Evolutionary conservation across 2,888 invertebrate genomes (phyloP).

Genomic region (Vannuccia rotundouncinata): DNA sequence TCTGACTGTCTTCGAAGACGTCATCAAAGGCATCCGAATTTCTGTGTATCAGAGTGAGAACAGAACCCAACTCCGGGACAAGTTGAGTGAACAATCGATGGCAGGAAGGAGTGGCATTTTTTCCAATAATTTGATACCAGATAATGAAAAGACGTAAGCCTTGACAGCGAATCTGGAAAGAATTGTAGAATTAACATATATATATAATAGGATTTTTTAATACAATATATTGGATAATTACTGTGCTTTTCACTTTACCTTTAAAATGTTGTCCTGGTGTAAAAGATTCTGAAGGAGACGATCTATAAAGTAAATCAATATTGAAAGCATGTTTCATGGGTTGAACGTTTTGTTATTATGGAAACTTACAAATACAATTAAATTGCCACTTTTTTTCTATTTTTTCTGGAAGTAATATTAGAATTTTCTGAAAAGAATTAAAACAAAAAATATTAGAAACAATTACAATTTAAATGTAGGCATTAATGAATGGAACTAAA

Average conservation of each 20-base stretch:
- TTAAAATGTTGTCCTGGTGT: background rate
- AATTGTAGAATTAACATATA: background rate
- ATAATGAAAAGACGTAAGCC: constrained; percentile 71
- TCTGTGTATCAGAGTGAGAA: background rate
- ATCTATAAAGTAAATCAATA: background rate
- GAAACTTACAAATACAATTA: constrained; percentile 3
- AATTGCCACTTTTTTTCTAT: background rate
- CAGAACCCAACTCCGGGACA: constrained; percentile 61
- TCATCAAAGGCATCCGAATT: background rate
- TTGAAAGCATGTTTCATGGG: background rate
- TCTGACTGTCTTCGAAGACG: background rate
- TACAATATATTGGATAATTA: background rate
- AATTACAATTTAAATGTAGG: background rate
- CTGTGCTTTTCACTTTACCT: background rate
- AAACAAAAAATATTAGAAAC: background rate
- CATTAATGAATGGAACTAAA: background rate
- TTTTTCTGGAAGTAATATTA: background rate
- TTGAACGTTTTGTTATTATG: background rate
- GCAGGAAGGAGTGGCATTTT: constrained; percentile 79
- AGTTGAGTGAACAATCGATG: constrained; percentile 82
- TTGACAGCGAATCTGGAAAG: constrained; percentile 50
- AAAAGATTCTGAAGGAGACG: background rate
- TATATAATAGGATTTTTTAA: background rate
- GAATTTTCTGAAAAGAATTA: background rate
- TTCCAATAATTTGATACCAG: constrained; percentile 89